A percentile compares a stretch with the other conserved stretches of the same genome.
Evolutionary conservation across 2,113 vertebrate species (phyloP).

Genomic region (Neolamprologus toae): DNA sequence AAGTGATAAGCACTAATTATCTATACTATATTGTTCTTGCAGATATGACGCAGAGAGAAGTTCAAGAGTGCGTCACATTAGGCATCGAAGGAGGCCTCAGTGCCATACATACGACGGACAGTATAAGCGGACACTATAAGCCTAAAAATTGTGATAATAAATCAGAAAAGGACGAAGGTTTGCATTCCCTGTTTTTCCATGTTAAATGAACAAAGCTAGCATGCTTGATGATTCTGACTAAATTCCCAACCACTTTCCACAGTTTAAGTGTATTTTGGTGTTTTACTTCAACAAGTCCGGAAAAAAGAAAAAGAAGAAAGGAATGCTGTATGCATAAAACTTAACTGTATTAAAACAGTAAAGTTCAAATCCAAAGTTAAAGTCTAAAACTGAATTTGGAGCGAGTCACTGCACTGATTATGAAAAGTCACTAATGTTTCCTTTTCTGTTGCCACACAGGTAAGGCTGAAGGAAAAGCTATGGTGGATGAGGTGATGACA

Average conservation of each 20-base stretch:
- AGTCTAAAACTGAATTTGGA: background rate
- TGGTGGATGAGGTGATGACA: slow-evolving; percentile 77
- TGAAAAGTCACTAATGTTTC: background rate
- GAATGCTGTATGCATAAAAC: background rate
- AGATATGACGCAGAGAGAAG: slow-evolving; percentile 65
- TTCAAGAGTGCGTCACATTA: slow-evolving; percentile 74
- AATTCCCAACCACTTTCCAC: background rate
- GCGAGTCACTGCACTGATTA: background rate
- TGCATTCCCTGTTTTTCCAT: background rate
- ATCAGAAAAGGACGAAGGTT: background rate
- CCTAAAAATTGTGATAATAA: background rate
- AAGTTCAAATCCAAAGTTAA: background rate
- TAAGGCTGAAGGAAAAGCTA: background rate
- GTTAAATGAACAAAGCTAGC: background rate
- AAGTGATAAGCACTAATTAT: background rate
- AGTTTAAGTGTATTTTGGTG: background rate
- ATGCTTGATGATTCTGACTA: background rate
- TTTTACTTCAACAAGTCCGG: background rate
- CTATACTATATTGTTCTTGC: background rate
- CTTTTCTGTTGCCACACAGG: background rate
- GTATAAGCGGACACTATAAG: fast-evolving
- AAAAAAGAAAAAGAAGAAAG: background rate
- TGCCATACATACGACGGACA: fast-evolving
- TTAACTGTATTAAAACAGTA: background rate
- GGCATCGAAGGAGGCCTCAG: background rate